Conservation (phyloP, 37 sponge, comb jelly and placozoan species). For the Axinella damicornis region DNA sequence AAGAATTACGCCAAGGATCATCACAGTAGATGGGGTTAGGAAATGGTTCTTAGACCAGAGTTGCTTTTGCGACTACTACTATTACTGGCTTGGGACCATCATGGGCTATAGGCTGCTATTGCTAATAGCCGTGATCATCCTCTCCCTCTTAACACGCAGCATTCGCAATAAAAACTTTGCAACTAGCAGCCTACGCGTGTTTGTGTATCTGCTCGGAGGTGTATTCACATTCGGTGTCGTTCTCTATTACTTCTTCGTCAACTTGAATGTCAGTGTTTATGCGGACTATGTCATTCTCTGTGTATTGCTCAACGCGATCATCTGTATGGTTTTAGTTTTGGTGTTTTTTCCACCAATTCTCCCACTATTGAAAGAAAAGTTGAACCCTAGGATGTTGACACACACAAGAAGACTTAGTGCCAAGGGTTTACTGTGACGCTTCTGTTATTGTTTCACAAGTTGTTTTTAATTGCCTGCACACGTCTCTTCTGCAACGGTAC, state of each 20-base stretch:
- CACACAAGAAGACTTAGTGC: no score
- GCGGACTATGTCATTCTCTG: background rate
- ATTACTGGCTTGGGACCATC: background rate
- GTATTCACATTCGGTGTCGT: background rate
- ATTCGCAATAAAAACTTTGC: background rate
- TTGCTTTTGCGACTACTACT: background rate
- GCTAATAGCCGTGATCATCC: background rate
- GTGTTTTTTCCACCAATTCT: constrained; percentile 9
- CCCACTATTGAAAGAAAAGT: background rate
- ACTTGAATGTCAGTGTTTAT: background rate
- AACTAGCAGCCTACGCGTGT: background rate
- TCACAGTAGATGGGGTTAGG: no score
- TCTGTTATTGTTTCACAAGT: no score
- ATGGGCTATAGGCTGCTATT: background rate
- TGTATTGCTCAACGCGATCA: background rate
- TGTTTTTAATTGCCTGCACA: no score
- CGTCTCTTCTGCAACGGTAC: no score
- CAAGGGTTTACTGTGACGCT: no score
- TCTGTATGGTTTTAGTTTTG: background rate
- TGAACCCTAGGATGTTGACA: no score
- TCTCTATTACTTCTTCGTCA: background rate
- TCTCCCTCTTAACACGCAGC: background rate
- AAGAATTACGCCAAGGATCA: no score
- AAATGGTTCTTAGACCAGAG: no score
- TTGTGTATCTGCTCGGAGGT: background rate